phyloP scores from a whole-genome alignment of 2,113 vertebrate species.

The Dissostichus mawsoni region DNA sequence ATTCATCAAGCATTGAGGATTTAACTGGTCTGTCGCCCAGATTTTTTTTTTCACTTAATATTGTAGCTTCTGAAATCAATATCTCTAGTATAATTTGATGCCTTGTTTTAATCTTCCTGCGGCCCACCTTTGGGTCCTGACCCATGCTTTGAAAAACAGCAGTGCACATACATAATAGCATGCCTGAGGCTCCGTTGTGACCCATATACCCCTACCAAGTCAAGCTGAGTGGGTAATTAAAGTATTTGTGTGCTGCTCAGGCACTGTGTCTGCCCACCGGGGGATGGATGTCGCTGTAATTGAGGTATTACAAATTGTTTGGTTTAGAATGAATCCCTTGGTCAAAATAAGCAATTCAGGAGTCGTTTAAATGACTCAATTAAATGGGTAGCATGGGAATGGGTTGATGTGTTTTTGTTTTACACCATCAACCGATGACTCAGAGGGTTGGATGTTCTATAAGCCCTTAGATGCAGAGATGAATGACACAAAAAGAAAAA shows the following conservation, averaged over 20 bases:
- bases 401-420: neutral
- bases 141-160: conserved; percentile 53
- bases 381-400: neutral
- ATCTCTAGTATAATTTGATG: conserved; percentile 49
- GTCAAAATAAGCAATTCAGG: conserved; percentile 54
- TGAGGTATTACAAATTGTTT: conserved; percentile 67
- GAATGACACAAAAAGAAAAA: neutral
- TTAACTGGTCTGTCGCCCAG: conserved; percentile 48
- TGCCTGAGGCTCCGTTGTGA: conserved; percentile 57
- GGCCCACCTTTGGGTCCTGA: conserved; percentile 56
- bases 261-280: conserved; percentile 53
- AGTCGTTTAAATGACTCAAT: conserved; percentile 35
- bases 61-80: conserved; percentile 40
- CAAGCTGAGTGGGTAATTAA: conserved; percentile 77
- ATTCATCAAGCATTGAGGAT: conserved; percentile 43
- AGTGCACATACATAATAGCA: conserved; percentile 44
- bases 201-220: conserved; percentile 71
- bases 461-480: conserved; percentile 8
- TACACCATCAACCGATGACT: conserved; percentile 4
- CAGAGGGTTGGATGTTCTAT: conserved; percentile 13
- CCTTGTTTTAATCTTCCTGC: conserved; percentile 32
- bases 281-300: conserved; percentile 61
- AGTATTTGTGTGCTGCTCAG: conserved; percentile 58
- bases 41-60: conserved; percentile 32
- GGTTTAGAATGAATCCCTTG: conserved; percentile 51